A percentile compares a stretch with the other conserved stretches of the same genome.
These are phyloP conservation scores for Chalcosyrphus nemorum DNA, from an alignment of 2,888 invertebrate species.

Conservation along the genomic window DNA sequence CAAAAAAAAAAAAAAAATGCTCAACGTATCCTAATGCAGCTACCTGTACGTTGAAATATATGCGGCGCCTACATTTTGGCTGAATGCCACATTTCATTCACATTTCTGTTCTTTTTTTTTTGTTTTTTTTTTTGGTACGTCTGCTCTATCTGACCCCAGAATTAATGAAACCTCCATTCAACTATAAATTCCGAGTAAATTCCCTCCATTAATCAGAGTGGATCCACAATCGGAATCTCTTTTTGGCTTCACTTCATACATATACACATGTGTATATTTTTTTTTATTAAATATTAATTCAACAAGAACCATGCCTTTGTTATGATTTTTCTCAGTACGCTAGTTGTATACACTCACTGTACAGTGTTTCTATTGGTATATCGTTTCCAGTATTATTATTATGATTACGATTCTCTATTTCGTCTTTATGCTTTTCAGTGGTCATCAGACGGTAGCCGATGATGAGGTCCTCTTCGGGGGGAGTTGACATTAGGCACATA, in stretches of 20 bases:
- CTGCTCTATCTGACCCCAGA: neutral
- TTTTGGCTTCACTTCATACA: neutral
- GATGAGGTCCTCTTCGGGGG: neutral
- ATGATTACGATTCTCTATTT: conserved; percentile 12
- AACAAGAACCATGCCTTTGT: conserved; percentile 21
- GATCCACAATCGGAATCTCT: conserved; percentile 2
- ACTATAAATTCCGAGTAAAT: conserved; percentile 7
- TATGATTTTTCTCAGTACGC: neutral
- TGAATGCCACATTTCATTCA: conserved; percentile 8
- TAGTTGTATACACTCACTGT: neutral
- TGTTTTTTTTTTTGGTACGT: too few species aligned
- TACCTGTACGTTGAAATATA: conserved; percentile 1
- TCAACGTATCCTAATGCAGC: neutral
- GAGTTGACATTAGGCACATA: conserved; percentile 7
- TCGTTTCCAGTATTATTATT: conserved; percentile 22
- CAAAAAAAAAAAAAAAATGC: neutral
- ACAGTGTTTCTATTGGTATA: conserved; percentile 32
- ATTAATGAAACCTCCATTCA: conserved; percentile 10
- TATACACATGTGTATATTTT: too few species aligned
- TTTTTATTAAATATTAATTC: conserved; percentile 19
- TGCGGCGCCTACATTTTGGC: conserved; percentile 29
- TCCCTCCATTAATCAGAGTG: conserved; percentile 1
- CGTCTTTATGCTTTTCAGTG: conserved; percentile 3
- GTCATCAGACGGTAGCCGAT: conserved; percentile 8
- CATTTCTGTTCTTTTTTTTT: too few species aligned